A percentile compares a stretch with the other conserved stretches of the same genome.
phyloP scores from a whole-genome alignment of 2,797 vertebrate genomes.

The Aldrovandia affinis region DNA sequence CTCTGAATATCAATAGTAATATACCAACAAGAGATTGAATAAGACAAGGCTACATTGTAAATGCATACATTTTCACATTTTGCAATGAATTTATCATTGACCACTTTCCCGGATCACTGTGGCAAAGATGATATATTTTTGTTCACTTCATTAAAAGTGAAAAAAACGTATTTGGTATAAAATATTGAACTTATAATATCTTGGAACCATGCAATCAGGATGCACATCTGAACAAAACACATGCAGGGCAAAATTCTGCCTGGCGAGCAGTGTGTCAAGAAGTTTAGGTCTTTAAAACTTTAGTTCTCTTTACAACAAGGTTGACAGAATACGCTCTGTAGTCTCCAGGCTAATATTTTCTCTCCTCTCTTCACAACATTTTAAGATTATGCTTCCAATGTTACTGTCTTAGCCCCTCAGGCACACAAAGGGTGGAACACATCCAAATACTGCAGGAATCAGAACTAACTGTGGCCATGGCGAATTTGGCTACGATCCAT shows the following conservation, averaged over 20 bases:
- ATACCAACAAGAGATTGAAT: not conserved
- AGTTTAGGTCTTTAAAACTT: not conserved
- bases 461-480: constrained; percentile 43
- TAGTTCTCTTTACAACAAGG: no score
- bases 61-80: not conserved
- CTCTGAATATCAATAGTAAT: constrained; percentile 6
- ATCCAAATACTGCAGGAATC: constrained; percentile 27
- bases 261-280: not conserved
- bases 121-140: not conserved
- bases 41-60: not conserved
- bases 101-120: not conserved
- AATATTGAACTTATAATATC: not conserved
- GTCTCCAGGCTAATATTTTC: constrained; percentile 8
- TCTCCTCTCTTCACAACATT: not conserved
- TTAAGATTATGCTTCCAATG: not conserved
- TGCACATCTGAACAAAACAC: not conserved
- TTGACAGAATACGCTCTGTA: not conserved
- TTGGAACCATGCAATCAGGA: not conserved
- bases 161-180: not conserved
- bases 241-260: not conserved
- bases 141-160: not conserved
- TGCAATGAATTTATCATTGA: not conserved
- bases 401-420: not conserved
- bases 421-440: constrained; percentile 17
- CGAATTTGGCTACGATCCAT: constrained; percentile 68